Conservation (phyloP, 2,113 vertebrate genomes). For the Cnemophilus loriae region DNA sequence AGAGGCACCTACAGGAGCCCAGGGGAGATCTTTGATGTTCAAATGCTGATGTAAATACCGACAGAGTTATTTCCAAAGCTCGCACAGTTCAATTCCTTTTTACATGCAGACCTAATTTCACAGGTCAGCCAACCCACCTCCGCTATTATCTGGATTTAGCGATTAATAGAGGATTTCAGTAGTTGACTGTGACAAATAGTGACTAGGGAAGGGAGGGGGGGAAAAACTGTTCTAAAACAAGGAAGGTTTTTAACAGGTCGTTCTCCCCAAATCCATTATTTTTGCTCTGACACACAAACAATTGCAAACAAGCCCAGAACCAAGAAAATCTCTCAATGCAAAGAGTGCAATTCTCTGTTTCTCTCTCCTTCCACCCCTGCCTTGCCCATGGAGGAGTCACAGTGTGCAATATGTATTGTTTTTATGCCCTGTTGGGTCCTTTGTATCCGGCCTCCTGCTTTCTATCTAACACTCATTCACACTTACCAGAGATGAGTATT, state of each 20-base stretch:
- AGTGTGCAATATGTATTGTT: slow-evolving; percentile 16
- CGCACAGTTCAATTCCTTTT: slow-evolving; percentile 26
- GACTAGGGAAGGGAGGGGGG: background rate
- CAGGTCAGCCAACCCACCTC: slow-evolving; percentile 44
- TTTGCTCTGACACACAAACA: background rate
- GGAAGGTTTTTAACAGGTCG: background rate
- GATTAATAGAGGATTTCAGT: slow-evolving; percentile 42
- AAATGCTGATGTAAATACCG: slow-evolving; percentile 4
- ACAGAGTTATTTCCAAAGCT: slow-evolving; percentile 51
- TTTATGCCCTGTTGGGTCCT: slow-evolving; percentile 48
- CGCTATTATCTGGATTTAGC: slow-evolving; percentile 39
- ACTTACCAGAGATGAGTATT: slow-evolving; percentile 2
- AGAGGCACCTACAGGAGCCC: slow-evolving; percentile 29
- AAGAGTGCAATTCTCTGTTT: background rate
- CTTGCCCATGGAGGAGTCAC: slow-evolving; percentile 14
- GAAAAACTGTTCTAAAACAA: background rate
- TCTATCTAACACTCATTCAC: slow-evolving; percentile 28
- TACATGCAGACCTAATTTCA: slow-evolving; percentile 57
- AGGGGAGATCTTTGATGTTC: slow-evolving; percentile 33
- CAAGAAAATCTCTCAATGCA: background rate
- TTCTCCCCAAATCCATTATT: background rate
- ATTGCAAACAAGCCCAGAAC: background rate
- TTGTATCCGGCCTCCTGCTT: background rate
- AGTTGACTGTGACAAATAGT: slow-evolving; percentile 22
- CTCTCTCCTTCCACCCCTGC: slow-evolving; percentile 22